Evolutionary conservation across 2,888 invertebrate species (phyloP).

Genomic region (Pemphredon lugubris): DNA sequence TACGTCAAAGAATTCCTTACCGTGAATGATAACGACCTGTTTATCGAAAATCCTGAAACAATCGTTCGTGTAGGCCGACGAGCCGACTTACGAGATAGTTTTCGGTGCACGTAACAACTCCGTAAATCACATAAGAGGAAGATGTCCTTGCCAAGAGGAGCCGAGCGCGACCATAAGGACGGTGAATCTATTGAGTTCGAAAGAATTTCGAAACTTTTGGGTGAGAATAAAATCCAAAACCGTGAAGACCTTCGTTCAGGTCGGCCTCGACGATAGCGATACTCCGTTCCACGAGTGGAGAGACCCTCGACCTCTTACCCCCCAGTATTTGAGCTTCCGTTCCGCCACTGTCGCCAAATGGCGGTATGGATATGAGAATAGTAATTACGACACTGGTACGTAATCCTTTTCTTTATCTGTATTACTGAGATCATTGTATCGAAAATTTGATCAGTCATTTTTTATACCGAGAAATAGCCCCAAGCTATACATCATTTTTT

Average conservation of each 20-base stretch:
- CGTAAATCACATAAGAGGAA: conserved; percentile 48
- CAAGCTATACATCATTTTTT: too few species aligned
- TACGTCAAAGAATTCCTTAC: background rate
- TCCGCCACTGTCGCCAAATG: conserved; percentile 18
- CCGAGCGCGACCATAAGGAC: conserved; percentile 41
- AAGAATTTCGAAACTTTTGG: conserved; percentile 45
- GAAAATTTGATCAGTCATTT: background rate
- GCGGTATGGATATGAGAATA: background rate
- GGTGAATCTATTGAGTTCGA: conserved; percentile 37
- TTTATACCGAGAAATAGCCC: too few species aligned
- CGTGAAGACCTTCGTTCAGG: background rate
- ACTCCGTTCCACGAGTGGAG: conserved; percentile 52
- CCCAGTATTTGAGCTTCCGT: conserved; percentile 51
- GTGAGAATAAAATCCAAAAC: background rate
- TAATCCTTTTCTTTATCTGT: background rate
- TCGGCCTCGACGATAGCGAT: conserved; percentile 33
- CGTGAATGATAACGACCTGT: background rate
- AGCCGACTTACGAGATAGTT: background rate
- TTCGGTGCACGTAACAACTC: conserved; percentile 35
- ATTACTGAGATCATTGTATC: background rate
- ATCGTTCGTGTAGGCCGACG: background rate
- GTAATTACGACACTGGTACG: background rate
- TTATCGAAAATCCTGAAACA: background rate
- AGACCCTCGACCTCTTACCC: conserved; percentile 43
- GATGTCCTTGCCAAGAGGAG: conserved; percentile 53